Conservation (phyloP, 2,113 vertebrate species). For the Perccottus glenii region DNA sequence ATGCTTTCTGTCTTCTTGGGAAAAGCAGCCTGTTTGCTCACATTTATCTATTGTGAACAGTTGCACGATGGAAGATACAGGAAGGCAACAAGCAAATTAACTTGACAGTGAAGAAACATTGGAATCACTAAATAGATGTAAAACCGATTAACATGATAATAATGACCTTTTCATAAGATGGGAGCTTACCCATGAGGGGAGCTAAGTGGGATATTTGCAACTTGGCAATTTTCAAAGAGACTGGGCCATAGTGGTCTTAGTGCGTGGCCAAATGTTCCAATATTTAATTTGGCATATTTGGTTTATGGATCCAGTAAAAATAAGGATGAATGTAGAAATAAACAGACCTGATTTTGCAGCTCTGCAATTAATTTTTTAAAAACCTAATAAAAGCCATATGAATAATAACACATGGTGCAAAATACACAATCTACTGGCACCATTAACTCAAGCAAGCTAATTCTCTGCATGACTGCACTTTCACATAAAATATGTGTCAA, state of each 20-base stretch:
- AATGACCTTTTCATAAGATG: constrained; percentile 41
- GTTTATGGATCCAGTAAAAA: constrained; percentile 31
- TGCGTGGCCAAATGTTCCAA: constrained; percentile 2
- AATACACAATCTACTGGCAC: constrained; percentile 46
- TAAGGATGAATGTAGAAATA: constrained; percentile 3
- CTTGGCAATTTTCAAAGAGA: constrained; percentile 31
- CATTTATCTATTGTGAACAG: constrained; percentile 72
- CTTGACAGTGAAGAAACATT: constrained; percentile 45
- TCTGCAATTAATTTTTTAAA: neutral
- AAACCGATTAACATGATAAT: constrained; percentile 65
- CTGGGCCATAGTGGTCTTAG: constrained; percentile 17
- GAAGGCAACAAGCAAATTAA: constrained; percentile 67
- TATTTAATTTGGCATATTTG: constrained; percentile 22
- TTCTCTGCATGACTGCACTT: constrained; percentile 63
- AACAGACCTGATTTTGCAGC: constrained; percentile 17
- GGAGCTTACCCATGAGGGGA: constrained; percentile 26
- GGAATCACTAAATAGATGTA: constrained; percentile 60
- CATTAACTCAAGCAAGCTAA: constrained; percentile 60
- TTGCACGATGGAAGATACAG: constrained; percentile 54
- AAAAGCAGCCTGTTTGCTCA: constrained; percentile 58
- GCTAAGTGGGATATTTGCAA: constrained; percentile 13
- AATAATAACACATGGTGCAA: constrained; percentile 51
- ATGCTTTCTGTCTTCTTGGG: constrained; percentile 65
- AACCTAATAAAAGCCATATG: constrained; percentile 48
- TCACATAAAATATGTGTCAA: constrained; percentile 49